Percentiles rank a stretch among this genome's conserved stretches.
Evolutionary conservation across 2,888 invertebrate species (phyloP).

Genomic region (Brachylomia viminalis): DNA sequence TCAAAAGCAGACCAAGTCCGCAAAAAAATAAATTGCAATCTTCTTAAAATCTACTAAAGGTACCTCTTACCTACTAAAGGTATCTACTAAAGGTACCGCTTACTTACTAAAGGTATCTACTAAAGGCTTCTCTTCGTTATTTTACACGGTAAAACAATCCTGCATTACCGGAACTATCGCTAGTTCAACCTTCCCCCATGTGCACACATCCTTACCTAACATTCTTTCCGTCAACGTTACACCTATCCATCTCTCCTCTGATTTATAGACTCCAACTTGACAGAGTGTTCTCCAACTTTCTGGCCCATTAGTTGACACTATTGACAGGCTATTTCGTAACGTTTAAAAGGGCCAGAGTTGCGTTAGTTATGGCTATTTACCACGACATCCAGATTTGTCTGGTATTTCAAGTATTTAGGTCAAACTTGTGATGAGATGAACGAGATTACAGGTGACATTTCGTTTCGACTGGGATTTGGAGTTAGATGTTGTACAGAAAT

Average conservation of each 20-base stretch:
- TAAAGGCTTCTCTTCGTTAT: too few species aligned
- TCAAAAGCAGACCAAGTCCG: too few species aligned
- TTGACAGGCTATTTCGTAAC: constrained; percentile 46
- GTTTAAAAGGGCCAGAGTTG: constrained; percentile 22
- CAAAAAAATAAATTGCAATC: too few species aligned
- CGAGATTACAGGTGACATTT: constrained; percentile 28
- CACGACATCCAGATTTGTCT: constrained; percentile 19
- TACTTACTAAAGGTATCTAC: too few species aligned
- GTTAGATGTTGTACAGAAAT: background rate
- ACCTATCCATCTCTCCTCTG: constrained; percentile 39
- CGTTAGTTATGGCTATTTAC: constrained; percentile 6
- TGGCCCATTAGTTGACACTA: constrained; percentile 5
- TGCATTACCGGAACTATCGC: background rate
- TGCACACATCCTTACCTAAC: background rate
- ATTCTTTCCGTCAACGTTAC: constrained; percentile 18
- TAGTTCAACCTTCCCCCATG: background rate
- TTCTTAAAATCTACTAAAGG: too few species aligned
- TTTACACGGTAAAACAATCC: too few species aligned
- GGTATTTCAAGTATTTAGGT: constrained; percentile 42
- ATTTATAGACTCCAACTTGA: constrained; percentile 44
- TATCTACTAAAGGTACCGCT: too few species aligned
- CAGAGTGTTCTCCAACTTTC: constrained; percentile 28
- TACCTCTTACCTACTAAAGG: too few species aligned
- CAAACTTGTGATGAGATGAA: constrained; percentile 25
- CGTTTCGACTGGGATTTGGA: background rate